A percentile compares a stretch with the other conserved stretches of the same genome.
phyloP scores from a whole-genome alignment of 92 coral and sea anemone species.

The Desmophyllum pertusum region DNA sequence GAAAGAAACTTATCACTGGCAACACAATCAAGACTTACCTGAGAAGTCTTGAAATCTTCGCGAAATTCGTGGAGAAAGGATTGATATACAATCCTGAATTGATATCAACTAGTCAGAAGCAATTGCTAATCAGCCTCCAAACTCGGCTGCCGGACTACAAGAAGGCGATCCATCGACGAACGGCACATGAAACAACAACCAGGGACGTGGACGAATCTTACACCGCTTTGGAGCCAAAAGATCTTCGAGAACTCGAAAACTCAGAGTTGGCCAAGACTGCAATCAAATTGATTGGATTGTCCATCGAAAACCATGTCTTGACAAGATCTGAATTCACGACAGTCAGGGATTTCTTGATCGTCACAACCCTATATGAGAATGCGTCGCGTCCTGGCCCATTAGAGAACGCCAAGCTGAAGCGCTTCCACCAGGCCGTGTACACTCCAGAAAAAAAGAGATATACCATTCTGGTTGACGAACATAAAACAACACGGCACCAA shows the following conservation, averaged over 20 bases:
- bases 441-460: background rate
- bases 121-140: background rate
- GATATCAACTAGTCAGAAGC: too few relatives aligned
- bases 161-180: background rate
- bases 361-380: background rate
- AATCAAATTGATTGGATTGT: background rate
- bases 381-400: constrained; percentile 5
- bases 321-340: background rate
- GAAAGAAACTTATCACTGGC: too few relatives aligned
- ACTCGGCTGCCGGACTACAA: background rate
- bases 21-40: too few relatives aligned
- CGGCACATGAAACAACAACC: background rate
- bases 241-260: background rate
- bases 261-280: background rate
- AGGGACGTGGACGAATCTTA: background rate
- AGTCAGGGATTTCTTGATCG: background rate
- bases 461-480: background rate
- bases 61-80: too few relatives aligned
- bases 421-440: background rate
- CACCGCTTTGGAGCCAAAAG: background rate
- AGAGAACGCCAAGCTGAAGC: background rate
- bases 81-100: too few relatives aligned
- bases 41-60: too few relatives aligned
- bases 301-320: background rate
- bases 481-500: constrained; percentile 3